These are phyloP conservation scores for Sarcophilus harrisii DNA, from an alignment of 2,797 vertebrate species.

Conservation along the genomic window DNA sequence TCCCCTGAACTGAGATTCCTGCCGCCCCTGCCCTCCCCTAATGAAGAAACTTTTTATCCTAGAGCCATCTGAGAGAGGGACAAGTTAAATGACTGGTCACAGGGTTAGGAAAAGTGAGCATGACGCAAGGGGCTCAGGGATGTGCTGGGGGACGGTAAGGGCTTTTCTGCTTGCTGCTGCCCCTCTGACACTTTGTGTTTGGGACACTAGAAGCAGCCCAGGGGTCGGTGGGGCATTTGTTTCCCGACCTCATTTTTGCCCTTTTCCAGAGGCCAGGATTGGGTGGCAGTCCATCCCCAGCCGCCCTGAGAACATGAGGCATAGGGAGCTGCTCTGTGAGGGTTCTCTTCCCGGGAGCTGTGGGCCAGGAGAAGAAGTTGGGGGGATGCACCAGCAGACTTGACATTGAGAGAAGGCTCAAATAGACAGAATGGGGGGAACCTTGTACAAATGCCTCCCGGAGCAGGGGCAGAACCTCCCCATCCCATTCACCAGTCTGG, in stretches of 20 bases:
- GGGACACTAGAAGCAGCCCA: not conserved
- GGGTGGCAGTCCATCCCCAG: not conserved
- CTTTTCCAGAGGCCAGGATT: not conserved
- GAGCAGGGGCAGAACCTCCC: not conserved
- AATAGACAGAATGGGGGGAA: too few species aligned
- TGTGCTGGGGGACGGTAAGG: not conserved
- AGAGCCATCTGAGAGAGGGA: not conserved
- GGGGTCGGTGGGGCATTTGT: not conserved
- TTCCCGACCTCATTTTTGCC: slow-evolving; percentile 8
- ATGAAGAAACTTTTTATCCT: not conserved
- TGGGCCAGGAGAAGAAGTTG: not conserved
- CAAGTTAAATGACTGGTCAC: not conserved
- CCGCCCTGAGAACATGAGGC: not conserved
- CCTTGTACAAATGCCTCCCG: not conserved
- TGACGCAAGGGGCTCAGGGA: too few species aligned
- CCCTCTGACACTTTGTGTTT: slow-evolving; percentile 32
- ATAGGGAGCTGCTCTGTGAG: slow-evolving; percentile 21
- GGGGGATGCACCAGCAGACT: not conserved
- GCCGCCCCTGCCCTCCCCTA: not conserved
- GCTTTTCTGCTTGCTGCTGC: not conserved
- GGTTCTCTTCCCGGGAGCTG: not conserved
- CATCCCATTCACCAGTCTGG: not conserved
- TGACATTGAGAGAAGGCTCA: not conserved
- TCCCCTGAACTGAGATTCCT: not conserved
- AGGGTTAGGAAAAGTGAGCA: not conserved